Evolutionary conservation across 2,888 invertebrate species (phyloP), one percentile per base, ranked within the genome.

Genomic region (Lepidonotus clava): DNA sequence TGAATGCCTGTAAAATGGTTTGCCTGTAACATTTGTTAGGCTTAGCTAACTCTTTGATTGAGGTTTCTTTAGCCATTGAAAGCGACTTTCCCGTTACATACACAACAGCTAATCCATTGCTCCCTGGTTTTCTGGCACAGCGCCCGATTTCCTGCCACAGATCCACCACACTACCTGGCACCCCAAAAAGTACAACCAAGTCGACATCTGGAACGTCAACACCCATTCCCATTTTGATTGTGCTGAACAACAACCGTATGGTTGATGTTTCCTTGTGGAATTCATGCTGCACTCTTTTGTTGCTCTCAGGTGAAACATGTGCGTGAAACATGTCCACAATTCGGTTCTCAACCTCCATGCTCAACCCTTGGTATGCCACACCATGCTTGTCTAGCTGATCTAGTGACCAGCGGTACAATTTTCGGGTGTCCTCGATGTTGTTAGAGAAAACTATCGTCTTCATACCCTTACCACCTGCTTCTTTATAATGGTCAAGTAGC

Each of bases 151-250:
- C 88, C 46, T 89, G 89, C 88, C 89, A 89, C 53, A 88, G 88
- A 18, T 21, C 21, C 0, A 89, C 56, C 34, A 76, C 21, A 41
- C 84, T 61, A 46, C n/a, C 28, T 0, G 88, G 87, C 0, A 76
- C 24, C 5, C 89, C 89, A 88, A 88, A 88, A 51, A 88, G 88
- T 1, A 89, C 40, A 24, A 90, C 87, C 14, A 86, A 0, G 28
- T 87, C 87, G 38, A 90, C 66, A 67, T 90, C 85, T 18, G 77
- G 41, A 14, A 89, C 87, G 38, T 90, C 71, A 2, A 90, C 87
- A 0, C 89, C 88, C 88, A 90, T 88, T 1, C 88, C 89, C 86
- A 89, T 87, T 4, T 88, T 89, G 0, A 89, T 71, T 14, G 89
- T 90, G 14, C 83, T 84, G 38, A 89, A 76, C 5, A 88, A 18